A percentile compares a stretch with the other conserved stretches of the same genome.
Evolutionary conservation across 2,113 vertebrate genomes (phyloP).

Genomic region (Hystrix cristata): DNA sequence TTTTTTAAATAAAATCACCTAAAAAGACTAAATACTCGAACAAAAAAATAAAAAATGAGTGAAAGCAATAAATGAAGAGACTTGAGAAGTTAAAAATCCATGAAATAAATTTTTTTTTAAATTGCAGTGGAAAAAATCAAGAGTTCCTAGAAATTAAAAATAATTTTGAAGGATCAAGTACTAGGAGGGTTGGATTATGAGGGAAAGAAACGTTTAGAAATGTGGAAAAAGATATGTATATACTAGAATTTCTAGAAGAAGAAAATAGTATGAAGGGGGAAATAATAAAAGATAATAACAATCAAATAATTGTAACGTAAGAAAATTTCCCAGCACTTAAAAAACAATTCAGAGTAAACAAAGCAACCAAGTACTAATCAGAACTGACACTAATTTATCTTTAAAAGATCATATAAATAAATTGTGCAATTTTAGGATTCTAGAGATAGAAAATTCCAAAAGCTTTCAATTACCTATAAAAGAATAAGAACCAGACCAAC

Average conservation of each 20-base stretch:
- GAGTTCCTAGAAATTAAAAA: conserved; percentile 37
- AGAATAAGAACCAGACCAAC: background rate
- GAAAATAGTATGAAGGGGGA: background rate
- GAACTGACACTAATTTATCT: background rate
- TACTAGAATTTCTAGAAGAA: conserved; percentile 18
- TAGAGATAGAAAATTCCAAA: background rate
- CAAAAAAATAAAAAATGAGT: background rate
- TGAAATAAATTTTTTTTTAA: background rate
- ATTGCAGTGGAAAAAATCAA: background rate
- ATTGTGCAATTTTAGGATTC: background rate
- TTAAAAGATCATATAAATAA: background rate
- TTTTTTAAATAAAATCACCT: background rate
- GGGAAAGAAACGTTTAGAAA: background rate
- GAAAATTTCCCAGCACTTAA: background rate
- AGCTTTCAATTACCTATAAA: background rate
- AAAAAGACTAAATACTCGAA: background rate
- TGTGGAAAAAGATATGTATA: background rate
- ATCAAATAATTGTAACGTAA: background rate
- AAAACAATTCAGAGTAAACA: background rate
- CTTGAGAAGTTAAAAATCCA: background rate
- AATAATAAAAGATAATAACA: background rate
- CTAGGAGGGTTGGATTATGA: background rate
- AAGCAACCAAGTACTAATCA: background rate
- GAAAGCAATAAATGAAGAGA: background rate
- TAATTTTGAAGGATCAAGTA: background rate